These are phyloP conservation scores for Xenentodon cancila DNA, from an alignment of 2,797 vertebrate genomes.

Conservation along the genomic window DNA sequence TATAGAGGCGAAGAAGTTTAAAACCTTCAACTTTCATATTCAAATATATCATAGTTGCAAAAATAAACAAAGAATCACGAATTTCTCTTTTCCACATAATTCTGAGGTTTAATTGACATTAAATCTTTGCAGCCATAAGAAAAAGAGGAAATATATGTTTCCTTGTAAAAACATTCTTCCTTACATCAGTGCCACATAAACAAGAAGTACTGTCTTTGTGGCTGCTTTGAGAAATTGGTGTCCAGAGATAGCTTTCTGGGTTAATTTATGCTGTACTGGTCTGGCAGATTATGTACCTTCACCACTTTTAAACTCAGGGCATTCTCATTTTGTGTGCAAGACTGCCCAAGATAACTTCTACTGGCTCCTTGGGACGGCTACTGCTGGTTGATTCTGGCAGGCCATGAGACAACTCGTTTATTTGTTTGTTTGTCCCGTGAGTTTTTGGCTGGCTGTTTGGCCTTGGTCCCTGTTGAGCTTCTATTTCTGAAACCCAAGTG, in stretches of 20 bases:
- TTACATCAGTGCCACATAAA: constrained; percentile 71
- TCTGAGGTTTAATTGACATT: constrained; percentile 32
- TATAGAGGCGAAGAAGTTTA: too few relatives aligned
- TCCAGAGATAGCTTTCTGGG: constrained; percentile 74
- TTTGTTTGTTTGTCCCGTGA: constrained; percentile 85
- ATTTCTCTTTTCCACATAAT: constrained; percentile 23
- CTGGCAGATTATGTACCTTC: constrained; percentile 64
- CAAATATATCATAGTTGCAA: not conserved
- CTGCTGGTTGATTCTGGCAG: constrained; percentile 81
- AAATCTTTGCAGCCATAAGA: constrained; percentile 35
- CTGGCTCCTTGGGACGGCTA: constrained; percentile 75
- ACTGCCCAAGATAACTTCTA: constrained; percentile 78
- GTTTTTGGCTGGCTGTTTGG: constrained; percentile 78
- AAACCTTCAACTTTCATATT: too few relatives aligned
- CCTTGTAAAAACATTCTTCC: constrained; percentile 74
- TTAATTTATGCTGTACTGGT: constrained; percentile 76
- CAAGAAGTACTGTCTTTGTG: constrained; percentile 71
- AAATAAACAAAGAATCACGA: constrained; percentile 28
- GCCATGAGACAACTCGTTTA: constrained; percentile 75
- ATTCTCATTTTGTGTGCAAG: constrained; percentile 72
- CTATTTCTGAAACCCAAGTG: constrained; percentile 84
- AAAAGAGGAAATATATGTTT: constrained; percentile 78
- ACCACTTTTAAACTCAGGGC: constrained; percentile 72
- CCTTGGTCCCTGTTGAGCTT: constrained; percentile 76
- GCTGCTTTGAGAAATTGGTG: constrained; percentile 77